phyloP scores from a whole-genome alignment of 2,113 vertebrate species.

The Pedionomus torquatus region DNA sequence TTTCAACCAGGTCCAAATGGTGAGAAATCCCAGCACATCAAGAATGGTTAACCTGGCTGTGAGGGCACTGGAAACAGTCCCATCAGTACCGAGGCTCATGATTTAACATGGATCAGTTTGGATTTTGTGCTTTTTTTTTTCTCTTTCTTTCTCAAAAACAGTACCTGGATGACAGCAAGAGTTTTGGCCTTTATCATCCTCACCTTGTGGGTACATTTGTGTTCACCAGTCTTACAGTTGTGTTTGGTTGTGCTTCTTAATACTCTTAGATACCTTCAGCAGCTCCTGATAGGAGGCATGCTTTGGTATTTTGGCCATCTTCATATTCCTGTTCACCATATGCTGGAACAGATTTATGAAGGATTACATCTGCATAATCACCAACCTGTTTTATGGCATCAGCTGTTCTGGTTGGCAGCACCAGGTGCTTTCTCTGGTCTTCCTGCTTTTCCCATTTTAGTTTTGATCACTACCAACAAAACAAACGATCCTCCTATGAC shows the following conservation, averaged over 20 bases:
- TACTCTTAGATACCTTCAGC: background rate
- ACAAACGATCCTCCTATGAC: background rate
- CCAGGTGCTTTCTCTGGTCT: slow-evolving; percentile 3
- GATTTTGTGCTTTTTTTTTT: background rate
- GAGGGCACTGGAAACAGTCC: background rate
- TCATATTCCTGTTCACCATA: background rate
- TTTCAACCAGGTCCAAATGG: background rate
- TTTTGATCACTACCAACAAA: slow-evolving; percentile 24
- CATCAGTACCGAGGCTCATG: background rate
- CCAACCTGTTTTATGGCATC: slow-evolving; percentile 35
- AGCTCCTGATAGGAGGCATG: background rate
- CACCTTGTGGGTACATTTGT: background rate
- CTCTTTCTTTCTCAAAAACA: background rate
- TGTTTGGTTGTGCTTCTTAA: background rate
- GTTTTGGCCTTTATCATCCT: background rate
- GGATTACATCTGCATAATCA: slow-evolving; percentile 27
- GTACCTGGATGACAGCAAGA: background rate
- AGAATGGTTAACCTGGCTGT: background rate
- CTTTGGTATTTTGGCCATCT: background rate
- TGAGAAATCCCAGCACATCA: background rate
- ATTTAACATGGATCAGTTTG: background rate
- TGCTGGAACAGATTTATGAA: slow-evolving; percentile 31
- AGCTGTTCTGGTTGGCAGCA: slow-evolving; percentile 26
- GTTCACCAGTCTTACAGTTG: background rate
- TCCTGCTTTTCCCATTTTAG: background rate